Conservation (phyloP, 2,797 vertebrate genomes). For the Sciaenops ocellatus region DNA sequence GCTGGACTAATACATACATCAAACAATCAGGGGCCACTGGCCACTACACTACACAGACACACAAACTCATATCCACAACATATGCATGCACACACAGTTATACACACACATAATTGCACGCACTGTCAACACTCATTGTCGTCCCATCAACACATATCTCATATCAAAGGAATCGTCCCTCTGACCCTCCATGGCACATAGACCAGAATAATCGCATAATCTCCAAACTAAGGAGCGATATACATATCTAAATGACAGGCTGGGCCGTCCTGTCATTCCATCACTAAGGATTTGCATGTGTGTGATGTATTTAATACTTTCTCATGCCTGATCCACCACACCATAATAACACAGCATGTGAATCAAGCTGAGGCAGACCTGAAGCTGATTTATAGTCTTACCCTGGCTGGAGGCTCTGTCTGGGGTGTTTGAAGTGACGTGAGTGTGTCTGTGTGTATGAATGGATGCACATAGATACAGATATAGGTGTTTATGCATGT, state of each 20-base stretch:
- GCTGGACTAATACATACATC: conserved; percentile 77
- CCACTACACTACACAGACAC: conserved; percentile 41
- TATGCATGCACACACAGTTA: conserved; percentile 41
- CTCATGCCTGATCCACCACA: conserved; percentile 88
- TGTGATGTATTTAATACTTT: conserved; percentile 94
- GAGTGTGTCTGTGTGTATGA: conserved; percentile 60
- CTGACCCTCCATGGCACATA: conserved; percentile 69
- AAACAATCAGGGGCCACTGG: conserved; percentile 73
- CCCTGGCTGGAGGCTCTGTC: conserved; percentile 73
- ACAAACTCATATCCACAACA: conserved; percentile 28
- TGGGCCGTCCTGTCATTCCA: conserved; percentile 75
- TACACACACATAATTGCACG: conserved; percentile 66
- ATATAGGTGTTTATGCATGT: conserved; percentile 74
- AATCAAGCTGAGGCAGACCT: conserved; percentile 81
- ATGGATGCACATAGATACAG: conserved; percentile 62
- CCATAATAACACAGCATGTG: conserved; percentile 75
- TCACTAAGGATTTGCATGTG: conserved; percentile 94
- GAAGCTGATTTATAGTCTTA: conserved; percentile 90
- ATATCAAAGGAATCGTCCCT: conserved; percentile 77
- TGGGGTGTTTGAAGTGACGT: conserved; percentile 66
- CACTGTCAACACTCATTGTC: conserved; percentile 73
- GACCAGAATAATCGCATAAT: conserved; percentile 79
- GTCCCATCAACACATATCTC: conserved; percentile 70
- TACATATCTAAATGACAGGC: conserved; percentile 75
- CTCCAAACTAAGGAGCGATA: conserved; percentile 70